Base-by-base conservation (phyloP, 2,888 invertebrate genomes). In the Ditylenchus weischeri region DNA sequence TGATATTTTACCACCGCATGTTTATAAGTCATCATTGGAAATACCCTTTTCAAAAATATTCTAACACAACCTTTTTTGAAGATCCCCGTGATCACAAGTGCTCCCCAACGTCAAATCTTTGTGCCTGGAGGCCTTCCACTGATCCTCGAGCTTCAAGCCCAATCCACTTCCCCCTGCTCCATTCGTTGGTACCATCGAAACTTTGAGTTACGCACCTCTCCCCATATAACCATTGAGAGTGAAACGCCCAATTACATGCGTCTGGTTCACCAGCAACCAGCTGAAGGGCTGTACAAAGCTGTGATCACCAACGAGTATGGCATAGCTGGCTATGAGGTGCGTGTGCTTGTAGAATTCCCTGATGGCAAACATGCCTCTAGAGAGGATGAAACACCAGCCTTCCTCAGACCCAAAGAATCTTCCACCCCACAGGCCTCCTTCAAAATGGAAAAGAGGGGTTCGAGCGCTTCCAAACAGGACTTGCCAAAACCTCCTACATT, bases 221-320 rank as follows among this genome's bases (percentile, higher is more conserved):
- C 62, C 10, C 2, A 62, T 10, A 57, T 68, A 4, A 47, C 10
- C 23, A 64, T 69, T 57, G 48, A 58, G 3, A 57, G 21, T 21
- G 57, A 18, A 62, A 8, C 51, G 50, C 59, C 66, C 29, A 78
- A 78, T 59, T 64, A 71, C 47, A 69, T 68, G 19, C 64, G 69
- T 21, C 65, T 70, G 19, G 65, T 68, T 2, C 71, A 76, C 62
- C n/a, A 60, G 0, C 58, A 67, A 18, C 85, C 85, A 81, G 61
- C 83, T 80, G 65, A 68, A 50, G 79, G 76, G 11, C 54, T 71
- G n/a, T 78, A 76, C 62, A 69, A 71, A 29, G 77, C 74, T 8
- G 70, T 71, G 8, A 75, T 75, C 15, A 72, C 65, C 19, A 78
- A 78, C 59, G 70, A 64, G n/a, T 64, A 72, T 19, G 78, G 78